Conservation (phyloP, 2,113 vertebrate genomes). For the Balaenoptera acutorostrata region DNA sequence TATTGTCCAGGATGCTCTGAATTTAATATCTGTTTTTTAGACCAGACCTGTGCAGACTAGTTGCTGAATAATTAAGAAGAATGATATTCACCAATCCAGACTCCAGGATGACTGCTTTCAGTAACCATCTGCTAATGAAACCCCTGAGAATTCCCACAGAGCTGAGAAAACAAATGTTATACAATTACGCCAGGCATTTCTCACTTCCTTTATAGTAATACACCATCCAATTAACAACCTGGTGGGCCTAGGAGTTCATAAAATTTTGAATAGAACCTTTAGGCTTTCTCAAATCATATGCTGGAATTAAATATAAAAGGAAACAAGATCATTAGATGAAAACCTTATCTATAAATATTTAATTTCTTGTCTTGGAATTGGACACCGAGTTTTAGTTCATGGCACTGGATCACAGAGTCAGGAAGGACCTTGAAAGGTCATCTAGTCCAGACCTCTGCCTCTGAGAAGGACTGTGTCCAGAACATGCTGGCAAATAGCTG, state of each 20-base stretch:
- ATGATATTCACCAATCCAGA: constrained; percentile 44
- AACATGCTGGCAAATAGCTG: background rate
- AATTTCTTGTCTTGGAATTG: constrained; percentile 47
- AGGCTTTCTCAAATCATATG: constrained; percentile 24
- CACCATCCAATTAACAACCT: constrained; percentile 51
- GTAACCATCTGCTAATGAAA: constrained; percentile 72
- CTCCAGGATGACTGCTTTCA: constrained; percentile 63
- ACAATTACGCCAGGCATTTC: constrained; percentile 64
- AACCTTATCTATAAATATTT: constrained; percentile 44
- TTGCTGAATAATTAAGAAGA: constrained; percentile 75
- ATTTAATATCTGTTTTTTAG: constrained; percentile 29
- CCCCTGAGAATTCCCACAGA: constrained; percentile 62
- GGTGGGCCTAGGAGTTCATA: constrained; percentile 39
- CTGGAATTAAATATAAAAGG: constrained; percentile 39
- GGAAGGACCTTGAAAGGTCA: constrained; percentile 30
- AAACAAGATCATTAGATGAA: constrained; percentile 45
- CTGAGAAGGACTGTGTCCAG: background rate
- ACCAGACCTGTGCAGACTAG: constrained; percentile 49
- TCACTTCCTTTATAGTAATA: constrained; percentile 55
- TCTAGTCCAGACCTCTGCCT: background rate
- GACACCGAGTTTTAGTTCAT: constrained; percentile 23
- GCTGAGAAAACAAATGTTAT: constrained; percentile 66
- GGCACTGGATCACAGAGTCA: background rate
- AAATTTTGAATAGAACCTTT: constrained; percentile 64
- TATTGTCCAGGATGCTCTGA: constrained; percentile 47